These are phyloP conservation scores for Chaetodon trifasciatus DNA, from an alignment of 2,797 vertebrate species.

Conservation along the genomic window DNA sequence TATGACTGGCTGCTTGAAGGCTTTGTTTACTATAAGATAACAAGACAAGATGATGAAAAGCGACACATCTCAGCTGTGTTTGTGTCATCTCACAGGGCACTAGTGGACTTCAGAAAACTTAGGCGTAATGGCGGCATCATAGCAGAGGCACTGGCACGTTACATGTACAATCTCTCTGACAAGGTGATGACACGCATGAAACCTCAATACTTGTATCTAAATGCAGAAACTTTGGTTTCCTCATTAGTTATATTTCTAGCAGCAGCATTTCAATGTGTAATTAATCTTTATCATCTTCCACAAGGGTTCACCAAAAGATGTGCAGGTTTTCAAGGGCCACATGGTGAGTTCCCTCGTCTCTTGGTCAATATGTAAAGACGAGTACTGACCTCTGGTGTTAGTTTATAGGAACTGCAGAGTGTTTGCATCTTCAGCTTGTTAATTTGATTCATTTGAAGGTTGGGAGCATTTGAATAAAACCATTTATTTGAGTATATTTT, in stretches of 20 bases:
- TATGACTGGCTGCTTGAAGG: not conserved
- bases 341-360: constrained; percentile 78
- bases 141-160: constrained; percentile 84
- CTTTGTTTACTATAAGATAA: not conserved
- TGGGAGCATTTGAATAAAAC: not conserved
- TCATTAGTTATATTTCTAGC: not conserved
- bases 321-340: constrained; percentile 85
- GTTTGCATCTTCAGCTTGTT: not conserved
- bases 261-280: not conserved
- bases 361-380: constrained; percentile 2
- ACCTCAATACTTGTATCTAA: not conserved
- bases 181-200: constrained; percentile 74
- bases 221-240: not conserved
- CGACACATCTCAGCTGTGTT: not conserved
- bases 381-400: constrained; percentile 68
- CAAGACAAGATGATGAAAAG: not conserved
- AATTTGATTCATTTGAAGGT: constrained; percentile 8
- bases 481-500: not conserved
- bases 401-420: constrained; percentile 33
- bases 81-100: constrained; percentile 72
- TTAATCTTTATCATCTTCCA: constrained; percentile 29
- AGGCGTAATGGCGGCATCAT: constrained; percentile 85
- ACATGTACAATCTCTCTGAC: constrained; percentile 87
- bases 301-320: constrained; percentile 84
- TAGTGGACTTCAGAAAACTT: constrained; percentile 85